Evolutionary conservation across 2,888 invertebrate species (phyloP), one percentile per base, ranked within the genome.

Genomic region (Petrolisthes cinctipes): DNA sequence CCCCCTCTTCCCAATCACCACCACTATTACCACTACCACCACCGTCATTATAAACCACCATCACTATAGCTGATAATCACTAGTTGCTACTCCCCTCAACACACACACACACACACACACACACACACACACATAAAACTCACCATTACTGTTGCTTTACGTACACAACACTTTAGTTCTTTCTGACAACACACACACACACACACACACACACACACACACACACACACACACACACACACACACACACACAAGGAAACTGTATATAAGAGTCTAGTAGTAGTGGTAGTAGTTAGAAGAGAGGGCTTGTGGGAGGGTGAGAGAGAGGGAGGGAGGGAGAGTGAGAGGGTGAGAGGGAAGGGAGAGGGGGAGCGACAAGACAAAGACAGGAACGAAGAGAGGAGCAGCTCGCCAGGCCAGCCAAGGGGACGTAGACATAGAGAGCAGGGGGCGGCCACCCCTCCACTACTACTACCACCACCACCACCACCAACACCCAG

Each of bases 71-170:
- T 66, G 14, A 14, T 17, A 11, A 14, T 17, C 66, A 11, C 17
- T 66, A 14, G 14, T 17, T 66, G 14, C 17, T 17, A 14, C 66
- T 66, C 11, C 11, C 66, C 66, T 17, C 66, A 14, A 11, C 17
- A 66, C 66, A 66, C 66, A 66, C 66, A 66, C 66, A 66, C 66
- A 66, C 66, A 66, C 66, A 66, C 75, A 75, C 75, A 75, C 75
- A 75, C 75, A 75, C 75, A 75, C 75, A 23, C 5, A 11, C 75
- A 17, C n/a, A 75, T 4, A 37, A 14, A 73, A 73, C 7, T 23
- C 37, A 37, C 37, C 37, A 37, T 37, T 37, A 37, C 37, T 37
- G n/a, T n/a, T n/a, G 37, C 37, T 37, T 37, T 0, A 37, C 37
- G 37, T 37, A 37, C 37, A 37, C 37, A 37, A 37, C 37, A 37